phyloP scores from a whole-genome alignment of 1,140 invertebrate species.

The Arion vulgaris region DNA sequence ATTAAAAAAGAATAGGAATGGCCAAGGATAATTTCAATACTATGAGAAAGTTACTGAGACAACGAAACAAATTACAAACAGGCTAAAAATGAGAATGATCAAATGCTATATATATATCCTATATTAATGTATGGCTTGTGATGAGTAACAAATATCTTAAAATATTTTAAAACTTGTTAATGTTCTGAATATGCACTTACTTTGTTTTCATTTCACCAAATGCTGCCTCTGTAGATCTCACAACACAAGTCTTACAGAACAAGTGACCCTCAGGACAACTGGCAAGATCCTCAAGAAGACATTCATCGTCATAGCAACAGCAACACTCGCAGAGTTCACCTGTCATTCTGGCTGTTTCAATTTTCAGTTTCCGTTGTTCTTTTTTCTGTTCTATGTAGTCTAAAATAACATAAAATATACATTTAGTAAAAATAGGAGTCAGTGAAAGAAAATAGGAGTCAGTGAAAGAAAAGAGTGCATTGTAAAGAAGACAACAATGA shows the following conservation, averaged over 20 bases:
- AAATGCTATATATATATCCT: too few species aligned
- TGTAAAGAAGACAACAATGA: too few species aligned
- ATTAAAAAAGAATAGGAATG: too few species aligned
- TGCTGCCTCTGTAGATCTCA: constrained; percentile 72
- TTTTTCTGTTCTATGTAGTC: constrained; percentile 46
- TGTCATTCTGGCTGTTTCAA: constrained; percentile 67
- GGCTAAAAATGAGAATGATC: too few species aligned
- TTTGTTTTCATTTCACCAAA: constrained; percentile 72
- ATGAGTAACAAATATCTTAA: too few species aligned
- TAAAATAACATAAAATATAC: constrained; percentile 36
- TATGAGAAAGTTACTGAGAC: too few species aligned
- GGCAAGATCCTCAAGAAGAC: constrained; percentile 77
- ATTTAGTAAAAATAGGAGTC: background rate
- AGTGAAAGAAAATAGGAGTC: too few species aligned
- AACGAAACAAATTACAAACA: too few species aligned
- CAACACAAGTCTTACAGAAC: constrained; percentile 78
- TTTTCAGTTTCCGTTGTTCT: constrained; percentile 43
- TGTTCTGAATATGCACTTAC: constrained; percentile 9
- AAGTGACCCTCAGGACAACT: constrained; percentile 76
- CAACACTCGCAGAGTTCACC: constrained; percentile 73
- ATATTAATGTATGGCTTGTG: too few species aligned
- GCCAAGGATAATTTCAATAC: too few species aligned
- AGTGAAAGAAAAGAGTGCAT: too few species aligned
- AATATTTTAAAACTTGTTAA: too few species aligned
- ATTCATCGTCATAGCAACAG: constrained; percentile 78